Base-by-base conservation (phyloP, 1,140 invertebrate genomes). In the Teleogryllus occipitalis region DNA sequence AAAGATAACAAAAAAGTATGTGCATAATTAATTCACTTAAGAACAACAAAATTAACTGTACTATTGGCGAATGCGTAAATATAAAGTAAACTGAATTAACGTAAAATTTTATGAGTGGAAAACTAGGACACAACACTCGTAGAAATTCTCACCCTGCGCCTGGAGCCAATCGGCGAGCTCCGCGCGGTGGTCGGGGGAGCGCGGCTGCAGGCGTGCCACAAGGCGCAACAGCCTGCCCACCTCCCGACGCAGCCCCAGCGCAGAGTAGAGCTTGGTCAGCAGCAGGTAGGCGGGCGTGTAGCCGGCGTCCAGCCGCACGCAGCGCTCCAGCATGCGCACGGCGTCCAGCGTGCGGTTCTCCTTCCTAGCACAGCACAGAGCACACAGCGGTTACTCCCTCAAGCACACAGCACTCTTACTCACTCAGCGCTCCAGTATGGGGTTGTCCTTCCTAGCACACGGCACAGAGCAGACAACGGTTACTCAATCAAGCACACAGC, bases 201-300 rank as follows among this genome's bases (percentile, higher is more conserved):
- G 86, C 0, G 91, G 91, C 81, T 92, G 90, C 21, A 93, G 82
- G 22, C 88, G 85, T 18, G 92, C 87, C 12, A 93, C 89, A 83
- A 89, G 87, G 85, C 83, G 87, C 81, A 89, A 86, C 65, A 89
- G 87, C 80, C 83, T 83, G 48, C 87, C 88, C 27, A 89, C 89
- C 7, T 88, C 87, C 18, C 85, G 83, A 80, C 90, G 89, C 4
- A 87, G 87, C 15, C 87, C 85, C 22, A 85, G 85, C 3, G 82
- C 80, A 6, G 80, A 46, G 75, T 84, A 82, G 54, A 93, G 84
- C 81, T 89, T 87, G 10, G 91, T 89, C 27, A 93, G 85, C 79
- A 93, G 90, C 80, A 93, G 82, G 83, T 93, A 91, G 0, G 92
- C 92, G 72, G 91, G 90, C 0, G 90, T 90, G 82, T 93, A 93